Conservation (phyloP, 2,888 invertebrate genomes). For the Terebella lapidaria region DNA sequence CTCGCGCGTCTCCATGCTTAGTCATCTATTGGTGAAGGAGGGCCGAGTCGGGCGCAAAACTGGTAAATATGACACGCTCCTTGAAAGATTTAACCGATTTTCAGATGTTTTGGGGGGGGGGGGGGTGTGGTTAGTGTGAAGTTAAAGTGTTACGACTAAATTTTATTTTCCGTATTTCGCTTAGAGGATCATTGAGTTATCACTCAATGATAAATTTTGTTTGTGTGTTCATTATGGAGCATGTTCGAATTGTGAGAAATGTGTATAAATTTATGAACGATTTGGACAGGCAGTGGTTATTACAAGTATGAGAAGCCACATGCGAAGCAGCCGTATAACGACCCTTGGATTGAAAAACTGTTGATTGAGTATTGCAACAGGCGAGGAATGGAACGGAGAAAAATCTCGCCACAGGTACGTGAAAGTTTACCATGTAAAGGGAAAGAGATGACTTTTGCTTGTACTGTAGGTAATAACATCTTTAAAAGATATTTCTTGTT, state of each 20-base stretch:
- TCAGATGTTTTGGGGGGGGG: too few species aligned
- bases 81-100: too few species aligned
- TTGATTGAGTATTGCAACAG: constrained; percentile 34
- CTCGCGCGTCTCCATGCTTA: constrained; percentile 30
- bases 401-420: constrained; percentile 36
- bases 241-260: too few species aligned
- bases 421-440: not conserved
- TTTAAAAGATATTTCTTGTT: too few species aligned
- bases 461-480: too few species aligned
- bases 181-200: too few species aligned
- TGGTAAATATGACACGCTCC: constrained; percentile 30
- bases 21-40: constrained; percentile 29
- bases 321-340: constrained; percentile 29
- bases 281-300: constrained; percentile 40
- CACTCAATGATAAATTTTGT: too few species aligned
- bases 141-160: too few species aligned
- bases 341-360: constrained; percentile 32
- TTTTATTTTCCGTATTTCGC: too few species aligned
- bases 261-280: not conserved
- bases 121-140: too few species aligned
- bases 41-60: constrained; percentile 42
- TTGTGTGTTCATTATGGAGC: too few species aligned
- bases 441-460: too few species aligned
- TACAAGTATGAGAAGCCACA: constrained; percentile 42
- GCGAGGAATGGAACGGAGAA: constrained; percentile 31